Base-by-base conservation (phyloP, 64 coral and sea anemone species). In the Orbicella faveolata region DNA sequence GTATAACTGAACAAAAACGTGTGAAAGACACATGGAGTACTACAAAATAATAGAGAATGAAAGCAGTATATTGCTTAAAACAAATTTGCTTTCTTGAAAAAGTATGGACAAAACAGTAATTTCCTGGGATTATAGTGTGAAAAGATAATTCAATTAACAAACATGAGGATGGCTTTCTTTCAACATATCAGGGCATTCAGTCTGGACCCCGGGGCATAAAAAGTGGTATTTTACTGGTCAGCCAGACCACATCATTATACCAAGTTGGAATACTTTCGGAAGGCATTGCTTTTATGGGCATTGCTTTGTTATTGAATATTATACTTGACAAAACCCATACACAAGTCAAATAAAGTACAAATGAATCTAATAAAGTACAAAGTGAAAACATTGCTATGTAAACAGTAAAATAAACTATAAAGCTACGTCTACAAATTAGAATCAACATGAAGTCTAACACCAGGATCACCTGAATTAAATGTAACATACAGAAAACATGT, bases 41-140 rank as follows among this genome's bases (percentile, higher is more conserved):
- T 12, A 54, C 21, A 11, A 15, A 59, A 51, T 85, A 48, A 78
- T 69, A 41, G 7, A 34, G 23, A 53, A 85, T 70, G 37, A 85
- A 73, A 39, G 65, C 82, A 85, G 72, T 85, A 85, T 85, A 73
- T 85, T 85, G 63, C 70, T 85, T 53, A 34, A 85, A 52, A 68
- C 37, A 51, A 85, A 3, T 52, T 21, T 52, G 82, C 41, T 72
- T n/a, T 73, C 39, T 70, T 51, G 39, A 85, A 69, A 41, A 84
- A 36, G 57, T 63, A 81, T 63, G 30, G 82, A 12, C 20, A 73
- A 85, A 85, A 85, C 63, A 70, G 63, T 80, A 35, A 70, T 70
- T 70, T 70, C n/a, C 67, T 70, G 67, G 25, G 64, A 67, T 67
- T 41, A 67, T 6, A 67, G 23, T 69, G 66, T 69, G 25, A 69